Evolutionary conservation across 2,797 vertebrate genomes (phyloP), one percentile per base, ranked within the genome.

Genomic region (Pangasius sanitwongsei): DNA sequence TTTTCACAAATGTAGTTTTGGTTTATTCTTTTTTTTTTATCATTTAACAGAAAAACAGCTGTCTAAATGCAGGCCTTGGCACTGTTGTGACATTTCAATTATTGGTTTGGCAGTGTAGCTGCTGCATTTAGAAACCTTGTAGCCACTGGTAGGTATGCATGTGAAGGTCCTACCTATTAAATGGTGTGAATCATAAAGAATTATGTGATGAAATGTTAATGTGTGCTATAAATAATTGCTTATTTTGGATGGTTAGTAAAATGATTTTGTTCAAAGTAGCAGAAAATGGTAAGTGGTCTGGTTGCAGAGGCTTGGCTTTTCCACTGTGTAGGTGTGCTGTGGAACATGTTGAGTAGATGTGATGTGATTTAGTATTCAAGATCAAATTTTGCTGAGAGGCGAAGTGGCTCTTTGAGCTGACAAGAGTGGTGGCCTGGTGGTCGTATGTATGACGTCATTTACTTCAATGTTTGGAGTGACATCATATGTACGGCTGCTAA

Each of bases 371-470:
- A 44, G 28, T 77, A 72, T 85, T 74, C 57, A 59, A 65, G 67
- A 70, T 82, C 81, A n/a, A 61, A n/a, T 82, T 87, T 75, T 85
- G 67, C 34, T 70, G 80, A 89, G 86, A 90, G 86, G 86, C 67
- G 59, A 87, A 77, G 85, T 86, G 75, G 75, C 77, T 87, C 88
- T 85, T 86, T 80, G 83, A 88, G 85, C 91, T 93, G 93, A 96
- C 94, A 95, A 93, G 96, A 92, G 97, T 97, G 97, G 97, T 98
- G 96, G 98, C 97, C 97, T 98, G 97, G 97, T 97, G 96, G 97
- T 97, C 97, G 96, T 98, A 98, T 98, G 96, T 97, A 98, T 98
- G 98, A 97, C 95, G 97, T 97, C 98, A 98, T 98, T 98, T 98
- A 97, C 97, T 98, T 97, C 96, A 96, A 94, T 96, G 95, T 95